phyloP scores from a whole-genome alignment of 2,888 invertebrate genomes.

The Micropterix aruncella region DNA sequence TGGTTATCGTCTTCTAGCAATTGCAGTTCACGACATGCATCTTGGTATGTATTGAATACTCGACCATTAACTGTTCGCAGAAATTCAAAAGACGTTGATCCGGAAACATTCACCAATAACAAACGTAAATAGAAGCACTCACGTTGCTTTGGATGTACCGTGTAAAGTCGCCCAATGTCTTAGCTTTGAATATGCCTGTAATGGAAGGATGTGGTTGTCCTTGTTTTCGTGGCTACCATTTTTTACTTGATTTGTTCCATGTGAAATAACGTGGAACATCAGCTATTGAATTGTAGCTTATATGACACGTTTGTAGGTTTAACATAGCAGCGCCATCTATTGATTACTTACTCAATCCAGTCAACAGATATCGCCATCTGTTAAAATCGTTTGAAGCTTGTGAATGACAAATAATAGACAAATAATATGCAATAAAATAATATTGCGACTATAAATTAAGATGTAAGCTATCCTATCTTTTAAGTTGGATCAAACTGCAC shows the following conservation, averaged over 20 bases:
- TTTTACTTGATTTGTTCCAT: constrained; percentile 11
- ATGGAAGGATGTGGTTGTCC: constrained; percentile 8
- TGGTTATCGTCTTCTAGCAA: constrained; percentile 14
- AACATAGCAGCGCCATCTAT: too few relatives aligned
- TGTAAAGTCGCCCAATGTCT: constrained; percentile 5
- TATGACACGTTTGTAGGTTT: too few relatives aligned
- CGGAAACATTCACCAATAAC: constrained; percentile 13
- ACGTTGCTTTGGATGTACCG: constrained; percentile 9
- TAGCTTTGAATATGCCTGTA: constrained; percentile 8
- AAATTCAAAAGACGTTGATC: constrained; percentile 13
- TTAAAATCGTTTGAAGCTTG: too few relatives aligned
- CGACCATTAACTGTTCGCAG: constrained; percentile 13
- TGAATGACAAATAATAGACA: background rate
- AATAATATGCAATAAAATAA: background rate
- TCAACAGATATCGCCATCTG: constrained; percentile 7
- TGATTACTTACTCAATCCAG: too few relatives aligned
- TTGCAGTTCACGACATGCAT: constrained; percentile 14
- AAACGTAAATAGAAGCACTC: constrained; percentile 13
- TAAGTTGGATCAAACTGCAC: background rate
- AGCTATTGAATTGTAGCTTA: too few relatives aligned
- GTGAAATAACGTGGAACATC: constrained; percentile 13
- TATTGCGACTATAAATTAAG: background rate
- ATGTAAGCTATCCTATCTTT: background rate
- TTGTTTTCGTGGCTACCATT: constrained; percentile 10
- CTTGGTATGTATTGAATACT: constrained; percentile 11